A percentile compares a stretch with the other conserved stretches of the same genome.
Evolutionary conservation across 2,113 vertebrate genomes (phyloP).

Genomic region (Antechinus stuartii): DNA sequence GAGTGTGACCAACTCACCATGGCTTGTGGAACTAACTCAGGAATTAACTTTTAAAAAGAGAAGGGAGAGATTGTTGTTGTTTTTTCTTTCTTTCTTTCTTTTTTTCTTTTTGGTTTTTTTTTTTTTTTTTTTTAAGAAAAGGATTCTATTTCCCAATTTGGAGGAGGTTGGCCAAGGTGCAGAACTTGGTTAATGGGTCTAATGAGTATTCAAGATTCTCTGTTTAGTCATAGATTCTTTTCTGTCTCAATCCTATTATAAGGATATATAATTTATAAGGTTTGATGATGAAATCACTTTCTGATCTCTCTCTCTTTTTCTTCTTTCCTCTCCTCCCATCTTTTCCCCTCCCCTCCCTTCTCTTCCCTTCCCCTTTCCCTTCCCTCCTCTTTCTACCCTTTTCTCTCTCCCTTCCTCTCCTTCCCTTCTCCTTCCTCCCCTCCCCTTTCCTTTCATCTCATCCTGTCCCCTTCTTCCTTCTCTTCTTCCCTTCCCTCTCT

Average conservation of each 20-base stretch:
- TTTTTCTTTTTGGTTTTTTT: too few relatives aligned
- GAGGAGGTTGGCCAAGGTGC: slow-evolving; percentile 32
- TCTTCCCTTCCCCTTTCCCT: too few relatives aligned
- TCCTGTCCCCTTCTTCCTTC: rapidly evolving
- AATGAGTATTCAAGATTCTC: slow-evolving; percentile 49
- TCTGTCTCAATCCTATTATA: not conserved
- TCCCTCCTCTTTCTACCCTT: too few relatives aligned
- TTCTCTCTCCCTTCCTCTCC: too few relatives aligned
- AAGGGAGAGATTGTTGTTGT: slow-evolving; percentile 22
- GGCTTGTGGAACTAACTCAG: slow-evolving; percentile 30
- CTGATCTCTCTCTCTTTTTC: not conserved
- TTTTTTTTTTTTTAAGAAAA: slow-evolving; percentile 33
- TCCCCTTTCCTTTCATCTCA: not conserved
- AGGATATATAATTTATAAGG: not conserved
- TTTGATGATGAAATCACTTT: not conserved
- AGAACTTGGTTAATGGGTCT: slow-evolving; percentile 61
- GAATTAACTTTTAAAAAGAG: not conserved
- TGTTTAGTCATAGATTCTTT: not conserved
- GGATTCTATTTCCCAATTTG: slow-evolving; percentile 47
- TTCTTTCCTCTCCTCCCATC: not conserved
- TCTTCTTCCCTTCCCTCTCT: not conserved
- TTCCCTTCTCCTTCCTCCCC: too few relatives aligned
- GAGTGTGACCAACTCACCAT: slow-evolving; percentile 66
- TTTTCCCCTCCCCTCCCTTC: not conserved
- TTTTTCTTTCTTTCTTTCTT: not conserved